phyloP scores from a whole-genome alignment of 2,888 invertebrate species.

The Pheosia tremula region DNA sequence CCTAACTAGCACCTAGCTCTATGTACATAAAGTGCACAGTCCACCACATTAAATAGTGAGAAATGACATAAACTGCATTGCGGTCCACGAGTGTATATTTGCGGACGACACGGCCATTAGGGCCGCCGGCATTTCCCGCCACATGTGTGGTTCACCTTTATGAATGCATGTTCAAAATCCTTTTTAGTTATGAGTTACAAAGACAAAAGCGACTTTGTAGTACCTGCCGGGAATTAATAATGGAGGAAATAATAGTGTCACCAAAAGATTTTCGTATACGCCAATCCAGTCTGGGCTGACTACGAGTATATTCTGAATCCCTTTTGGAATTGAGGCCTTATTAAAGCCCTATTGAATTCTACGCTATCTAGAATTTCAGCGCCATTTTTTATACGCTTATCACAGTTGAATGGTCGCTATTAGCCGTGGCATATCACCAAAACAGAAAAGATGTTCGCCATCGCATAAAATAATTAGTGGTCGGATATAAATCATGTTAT shows the following conservation, averaged over 20 bases:
- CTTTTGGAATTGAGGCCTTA: too few relatives aligned
- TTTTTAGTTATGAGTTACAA: too few relatives aligned
- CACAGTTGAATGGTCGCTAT: conserved; percentile 16
- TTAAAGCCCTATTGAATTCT: background rate
- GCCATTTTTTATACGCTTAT: background rate
- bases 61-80: conserved; percentile 61
- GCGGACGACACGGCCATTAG: conserved; percentile 53
- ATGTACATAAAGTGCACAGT: conserved; percentile 14
- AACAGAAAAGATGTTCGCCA: conserved; percentile 31
- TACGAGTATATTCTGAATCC: too few relatives aligned
- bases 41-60: conserved; percentile 35
- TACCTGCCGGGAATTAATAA: too few relatives aligned
- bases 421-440: conserved; percentile 28
- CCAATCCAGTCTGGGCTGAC: too few relatives aligned
- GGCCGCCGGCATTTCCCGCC: conserved; percentile 47
- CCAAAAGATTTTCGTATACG: too few relatives aligned
- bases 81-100: conserved; percentile 58
- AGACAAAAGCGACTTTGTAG: too few relatives aligned
- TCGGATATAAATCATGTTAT: conserved; percentile 63
- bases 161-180: too few relatives aligned
- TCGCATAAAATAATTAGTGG: conserved; percentile 59
- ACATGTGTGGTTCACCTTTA: conserved; percentile 30
- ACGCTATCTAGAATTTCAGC: background rate
- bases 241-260: too few relatives aligned
- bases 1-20: conserved; percentile 5